Percentiles rank a stretch among this genome's conserved stretches.
Conservation (phyloP, 2,113 vertebrate genomes). For the Raja brachyura region DNA sequence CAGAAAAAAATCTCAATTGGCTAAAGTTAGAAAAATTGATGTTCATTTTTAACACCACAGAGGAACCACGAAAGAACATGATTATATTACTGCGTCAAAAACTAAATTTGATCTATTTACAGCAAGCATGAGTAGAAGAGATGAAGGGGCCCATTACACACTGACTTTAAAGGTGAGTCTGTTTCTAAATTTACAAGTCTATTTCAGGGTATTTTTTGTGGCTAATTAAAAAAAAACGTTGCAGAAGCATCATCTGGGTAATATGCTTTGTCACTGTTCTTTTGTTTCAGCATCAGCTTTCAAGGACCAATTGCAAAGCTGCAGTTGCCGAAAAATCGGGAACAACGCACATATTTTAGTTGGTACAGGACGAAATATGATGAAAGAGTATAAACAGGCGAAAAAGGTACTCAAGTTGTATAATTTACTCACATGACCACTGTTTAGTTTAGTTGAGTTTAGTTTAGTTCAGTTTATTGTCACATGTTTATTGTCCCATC, state of each 20-base stretch:
- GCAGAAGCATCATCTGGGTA: background rate
- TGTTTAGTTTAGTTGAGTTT: too few relatives aligned
- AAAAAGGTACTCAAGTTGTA: background rate
- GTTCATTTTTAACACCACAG: background rate
- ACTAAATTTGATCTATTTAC: slow-evolving; percentile 7
- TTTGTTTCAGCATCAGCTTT: background rate
- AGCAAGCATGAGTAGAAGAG: background rate
- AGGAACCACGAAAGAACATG: background rate
- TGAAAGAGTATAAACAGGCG: background rate
- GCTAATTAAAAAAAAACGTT: background rate
- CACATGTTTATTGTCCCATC: too few relatives aligned
- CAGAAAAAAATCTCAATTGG: background rate
- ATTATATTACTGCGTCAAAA: background rate
- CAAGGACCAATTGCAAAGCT: too few relatives aligned
- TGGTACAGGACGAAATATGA: background rate
- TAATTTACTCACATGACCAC: background rate
- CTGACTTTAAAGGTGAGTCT: too few relatives aligned
- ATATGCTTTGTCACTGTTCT: background rate
- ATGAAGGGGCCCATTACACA: background rate
- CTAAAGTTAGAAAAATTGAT: background rate
- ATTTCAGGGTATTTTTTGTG: too few relatives aligned
- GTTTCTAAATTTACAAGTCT: too few relatives aligned
- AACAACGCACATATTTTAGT: background rate
- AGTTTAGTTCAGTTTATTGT: too few relatives aligned
- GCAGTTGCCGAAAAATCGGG: background rate